Conservation (phyloP, 2,797 vertebrate genomes). For the Scolopax rusticola region DNA sequence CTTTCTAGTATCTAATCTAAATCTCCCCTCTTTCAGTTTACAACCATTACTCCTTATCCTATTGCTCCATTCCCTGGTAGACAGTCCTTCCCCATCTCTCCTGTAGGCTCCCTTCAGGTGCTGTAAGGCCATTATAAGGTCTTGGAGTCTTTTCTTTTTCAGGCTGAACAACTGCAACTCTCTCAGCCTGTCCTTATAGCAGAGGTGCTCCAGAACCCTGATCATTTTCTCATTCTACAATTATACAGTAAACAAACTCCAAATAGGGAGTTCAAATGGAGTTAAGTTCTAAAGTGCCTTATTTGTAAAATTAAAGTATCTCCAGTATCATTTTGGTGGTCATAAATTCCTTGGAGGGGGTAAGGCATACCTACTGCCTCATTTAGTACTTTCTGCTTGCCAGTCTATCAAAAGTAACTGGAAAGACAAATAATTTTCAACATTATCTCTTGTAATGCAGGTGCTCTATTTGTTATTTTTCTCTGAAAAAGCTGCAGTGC, state of each 20-base stretch:
- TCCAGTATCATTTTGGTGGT: not conserved
- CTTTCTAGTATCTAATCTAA: too few species aligned
- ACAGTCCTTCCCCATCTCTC: too few species aligned
- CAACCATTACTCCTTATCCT: too few species aligned
- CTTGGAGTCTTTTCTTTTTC: too few species aligned
- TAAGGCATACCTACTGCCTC: not conserved
- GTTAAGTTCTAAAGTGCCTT: not conserved
- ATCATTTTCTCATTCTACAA: not conserved
- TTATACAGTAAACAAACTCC: not conserved
- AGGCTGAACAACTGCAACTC: too few species aligned
- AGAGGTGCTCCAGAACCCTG: too few species aligned
- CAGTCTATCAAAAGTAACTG: not conserved
- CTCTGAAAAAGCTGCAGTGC: not conserved
- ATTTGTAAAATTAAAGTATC: not conserved
- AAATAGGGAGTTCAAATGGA: not conserved
- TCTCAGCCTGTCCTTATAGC: too few species aligned
- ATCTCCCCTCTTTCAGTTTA: too few species aligned
- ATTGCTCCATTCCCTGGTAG: too few species aligned
- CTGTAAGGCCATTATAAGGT: too few species aligned
- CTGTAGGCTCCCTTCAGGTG: too few species aligned
- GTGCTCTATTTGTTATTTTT: not conserved
- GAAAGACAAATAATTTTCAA: not conserved
- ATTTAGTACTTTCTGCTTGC: not conserved
- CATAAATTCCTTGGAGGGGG: not conserved
- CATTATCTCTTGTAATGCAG: not conserved